A percentile compares a stretch with the other conserved stretches of the same genome.
phyloP scores from a whole-genome alignment of 2,797 vertebrate species.

The Melanotaenia maccullochi region DNA sequence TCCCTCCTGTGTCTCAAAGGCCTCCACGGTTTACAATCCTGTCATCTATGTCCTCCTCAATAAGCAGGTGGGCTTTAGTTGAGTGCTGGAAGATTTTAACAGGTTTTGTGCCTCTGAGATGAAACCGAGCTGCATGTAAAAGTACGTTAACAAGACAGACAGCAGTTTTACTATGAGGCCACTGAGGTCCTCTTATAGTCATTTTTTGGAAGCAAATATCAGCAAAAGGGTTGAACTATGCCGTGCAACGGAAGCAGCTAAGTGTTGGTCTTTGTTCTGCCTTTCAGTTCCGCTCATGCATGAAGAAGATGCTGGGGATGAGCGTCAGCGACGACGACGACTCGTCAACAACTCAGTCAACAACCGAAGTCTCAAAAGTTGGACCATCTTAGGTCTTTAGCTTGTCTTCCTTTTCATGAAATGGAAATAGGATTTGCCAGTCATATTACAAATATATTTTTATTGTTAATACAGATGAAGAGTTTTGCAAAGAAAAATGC shows the following conservation, averaged over 20 bases:
- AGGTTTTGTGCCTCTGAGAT: neutral
- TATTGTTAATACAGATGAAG: constrained; percentile 28
- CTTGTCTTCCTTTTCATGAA: neutral
- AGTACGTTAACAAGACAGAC: too few species aligned
- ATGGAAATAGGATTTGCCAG: constrained; percentile 63
- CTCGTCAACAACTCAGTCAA: constrained; percentile 68
- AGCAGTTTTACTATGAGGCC: too few species aligned
- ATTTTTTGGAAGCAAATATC: too few species aligned
- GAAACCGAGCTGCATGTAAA: neutral
- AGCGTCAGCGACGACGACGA: constrained; percentile 77
- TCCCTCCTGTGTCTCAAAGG: constrained; percentile 82
- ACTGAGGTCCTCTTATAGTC: constrained; percentile 14
- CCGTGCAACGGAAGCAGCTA: neutral
- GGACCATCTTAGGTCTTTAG: constrained; percentile 57
- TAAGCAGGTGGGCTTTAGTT: constrained; percentile 28
- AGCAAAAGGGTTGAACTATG: too few species aligned
- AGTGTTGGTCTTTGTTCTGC: constrained; percentile 8
- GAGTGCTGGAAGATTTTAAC: neutral
- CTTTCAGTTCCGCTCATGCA: constrained; percentile 80
- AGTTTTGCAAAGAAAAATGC: constrained; percentile 39
- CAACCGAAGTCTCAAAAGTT: constrained; percentile 84
- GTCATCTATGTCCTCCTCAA: constrained; percentile 39
- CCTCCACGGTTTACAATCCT: constrained; percentile 84
- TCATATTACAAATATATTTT: constrained; percentile 13
- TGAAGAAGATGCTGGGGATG: constrained; percentile 81